Evolutionary conservation across 2,113 vertebrate species (phyloP).

Genomic region (Silurus glanis): DNA sequence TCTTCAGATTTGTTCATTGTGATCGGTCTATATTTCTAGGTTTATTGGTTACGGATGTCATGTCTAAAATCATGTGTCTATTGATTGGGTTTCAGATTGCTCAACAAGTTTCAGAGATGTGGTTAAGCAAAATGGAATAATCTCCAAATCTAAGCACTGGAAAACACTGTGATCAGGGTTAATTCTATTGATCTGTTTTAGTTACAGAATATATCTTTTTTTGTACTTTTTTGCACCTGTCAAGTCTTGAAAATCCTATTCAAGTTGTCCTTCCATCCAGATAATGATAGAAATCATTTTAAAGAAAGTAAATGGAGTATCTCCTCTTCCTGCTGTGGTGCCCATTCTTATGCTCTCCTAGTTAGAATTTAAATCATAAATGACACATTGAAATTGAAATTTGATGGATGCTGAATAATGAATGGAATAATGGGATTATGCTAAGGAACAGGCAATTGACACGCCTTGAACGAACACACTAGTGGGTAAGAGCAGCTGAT

Average conservation of each 20-base stretch:
- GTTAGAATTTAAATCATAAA: background rate
- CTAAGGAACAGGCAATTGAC: background rate
- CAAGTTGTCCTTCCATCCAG: background rate
- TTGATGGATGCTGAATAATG: background rate
- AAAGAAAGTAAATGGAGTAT: background rate
- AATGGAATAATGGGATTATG: background rate
- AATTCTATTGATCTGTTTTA: background rate
- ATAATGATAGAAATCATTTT: background rate
- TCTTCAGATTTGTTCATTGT: background rate
- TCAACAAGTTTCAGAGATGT: background rate
- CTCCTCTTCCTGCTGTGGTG: background rate
- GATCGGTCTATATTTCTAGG: background rate
- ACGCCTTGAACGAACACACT: background rate
- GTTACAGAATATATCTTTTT: background rate
- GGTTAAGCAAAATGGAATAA: background rate
- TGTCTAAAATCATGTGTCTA: background rate
- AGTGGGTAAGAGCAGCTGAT: background rate
- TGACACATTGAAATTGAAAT: background rate
- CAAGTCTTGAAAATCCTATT: background rate
- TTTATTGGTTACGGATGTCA: background rate
- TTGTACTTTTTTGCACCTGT: background rate
- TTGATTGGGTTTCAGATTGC: background rate
- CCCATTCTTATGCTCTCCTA: background rate
- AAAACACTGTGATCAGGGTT: background rate
- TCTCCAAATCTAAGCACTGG: background rate